Evolutionary conservation across 2,888 invertebrate species (phyloP), one percentile per base, ranked within the genome.

Genomic region (Dioctria rufipes): DNA sequence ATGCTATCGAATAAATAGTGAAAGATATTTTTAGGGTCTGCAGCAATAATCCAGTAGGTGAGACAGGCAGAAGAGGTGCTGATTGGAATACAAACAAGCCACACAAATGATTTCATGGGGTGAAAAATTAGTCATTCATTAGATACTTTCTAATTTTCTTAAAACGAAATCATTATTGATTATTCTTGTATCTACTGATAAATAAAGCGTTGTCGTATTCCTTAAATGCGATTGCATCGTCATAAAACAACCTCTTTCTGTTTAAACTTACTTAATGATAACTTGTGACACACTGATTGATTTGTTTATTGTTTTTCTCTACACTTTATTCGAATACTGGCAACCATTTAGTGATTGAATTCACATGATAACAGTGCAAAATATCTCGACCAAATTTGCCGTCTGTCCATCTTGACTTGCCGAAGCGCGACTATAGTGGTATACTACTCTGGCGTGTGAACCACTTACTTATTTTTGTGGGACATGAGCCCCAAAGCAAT

Each of bases 131-230:
- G n/a, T 67, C 67, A 67, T 1, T 25, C 25, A 25, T 25, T 46
- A 49, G 25, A 25, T 9, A 2, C 4, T 6, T 46, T 46, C 8
- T 46, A 46, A 1, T 46, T 46, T 46, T 8, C 0, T 71, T 13
- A 71, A 71, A 25, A 71, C 51, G 9, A 11, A n/a, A 39, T 54
- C 25, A 25, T 39, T 71, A 71, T 71, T 71, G 71, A 71, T 71
- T 71, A 71, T 71, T 71, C 71, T 11, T 51, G 51, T 25, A 67
- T 67, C 67, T 67, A 6, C 67, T 43, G 42, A 42, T 43, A 66
- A 43, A 25, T 25, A 67, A 67, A 46, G 8, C 46, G 11, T 37
- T 54, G 11, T 25, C 51, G 51, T 13, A 8, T 51, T 42, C 40
- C 11, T 25, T 25, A 2, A 40, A 9, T 42, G 9, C 39, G 51